Conservation (phyloP, 2,888 invertebrate species). For the Cheilosia vulpina region DNA sequence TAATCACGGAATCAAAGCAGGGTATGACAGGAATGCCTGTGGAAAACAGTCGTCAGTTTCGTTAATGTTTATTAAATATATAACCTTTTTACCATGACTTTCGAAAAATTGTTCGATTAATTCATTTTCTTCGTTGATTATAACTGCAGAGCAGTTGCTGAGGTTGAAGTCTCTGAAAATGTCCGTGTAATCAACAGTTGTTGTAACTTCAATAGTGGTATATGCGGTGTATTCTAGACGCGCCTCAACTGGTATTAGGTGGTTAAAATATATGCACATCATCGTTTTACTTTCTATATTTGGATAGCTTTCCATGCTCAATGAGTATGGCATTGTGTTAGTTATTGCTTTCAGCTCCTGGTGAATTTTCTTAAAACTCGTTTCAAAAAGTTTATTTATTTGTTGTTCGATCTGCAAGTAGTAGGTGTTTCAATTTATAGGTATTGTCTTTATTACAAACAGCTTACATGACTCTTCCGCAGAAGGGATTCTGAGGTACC, state of each 20-base stretch:
- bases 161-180: constrained; percentile 64
- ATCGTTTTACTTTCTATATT: constrained; percentile 72
- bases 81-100: constrained; percentile 31
- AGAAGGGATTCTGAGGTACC: constrained; percentile 35
- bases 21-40: constrained; percentile 58
- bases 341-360: constrained; percentile 62
- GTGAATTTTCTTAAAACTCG: constrained; percentile 60
- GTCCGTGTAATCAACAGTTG: constrained; percentile 8
- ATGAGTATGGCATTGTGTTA: constrained; percentile 74
- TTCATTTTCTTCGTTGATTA: constrained; percentile 59
- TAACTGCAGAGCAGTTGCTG: constrained; percentile 63
- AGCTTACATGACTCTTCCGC: constrained; percentile 61
- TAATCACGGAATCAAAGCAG: constrained; percentile 64
- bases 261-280: constrained; percentile 76
- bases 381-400: constrained; percentile 55
- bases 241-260: constrained; percentile 58
- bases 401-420: constrained; percentile 61
- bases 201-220: constrained; percentile 48
- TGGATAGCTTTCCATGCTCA: constrained; percentile 75
- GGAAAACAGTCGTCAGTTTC: not conserved
- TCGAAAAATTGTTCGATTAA: constrained; percentile 56
- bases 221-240: constrained; percentile 61
- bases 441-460: constrained; percentile 1
- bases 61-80: not conserved
- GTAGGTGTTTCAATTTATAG: not conserved